A percentile compares a stretch with the other conserved stretches of the same genome.
Conservation (phyloP, 2,797 vertebrate genomes). For the Aeoliscus strigatus region DNA sequence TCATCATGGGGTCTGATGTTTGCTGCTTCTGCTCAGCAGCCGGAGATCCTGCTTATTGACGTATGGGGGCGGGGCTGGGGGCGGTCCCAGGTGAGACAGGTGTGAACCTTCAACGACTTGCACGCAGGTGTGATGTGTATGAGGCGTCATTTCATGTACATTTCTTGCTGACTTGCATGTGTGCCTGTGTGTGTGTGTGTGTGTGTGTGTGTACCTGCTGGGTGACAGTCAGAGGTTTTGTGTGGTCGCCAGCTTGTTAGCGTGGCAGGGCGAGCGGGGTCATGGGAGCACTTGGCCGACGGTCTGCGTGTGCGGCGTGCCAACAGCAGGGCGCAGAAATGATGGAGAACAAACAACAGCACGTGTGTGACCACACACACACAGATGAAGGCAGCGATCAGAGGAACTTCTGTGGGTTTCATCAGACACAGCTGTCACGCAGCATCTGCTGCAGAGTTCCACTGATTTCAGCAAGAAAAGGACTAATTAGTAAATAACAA, state of each 20-base stretch:
- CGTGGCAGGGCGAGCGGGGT: conserved; percentile 71
- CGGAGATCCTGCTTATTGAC: conserved; percentile 28
- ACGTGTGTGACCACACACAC: conserved; percentile 25
- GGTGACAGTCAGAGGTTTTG: conserved; percentile 59
- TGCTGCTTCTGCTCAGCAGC: conserved; percentile 34
- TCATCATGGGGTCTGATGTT: conserved; percentile 65
- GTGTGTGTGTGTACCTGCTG: conserved; percentile 15
- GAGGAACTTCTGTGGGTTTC: conserved; percentile 71
- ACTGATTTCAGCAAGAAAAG: conserved; percentile 51
- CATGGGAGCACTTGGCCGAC: conserved; percentile 75
- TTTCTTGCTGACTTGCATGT: conserved; percentile 28
- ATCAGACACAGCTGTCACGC: conserved; percentile 69
- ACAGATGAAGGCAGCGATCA: conserved; percentile 67
- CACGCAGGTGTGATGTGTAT: conserved; percentile 9
- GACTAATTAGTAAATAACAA: conserved; percentile 60
- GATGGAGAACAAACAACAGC: conserved; percentile 62
- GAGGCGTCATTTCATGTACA: conserved; percentile 6
- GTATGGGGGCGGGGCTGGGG: conserved; percentile 19
- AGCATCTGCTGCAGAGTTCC: conserved; percentile 53
- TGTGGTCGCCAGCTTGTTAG: conserved; percentile 76
- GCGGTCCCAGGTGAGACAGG: too few species aligned
- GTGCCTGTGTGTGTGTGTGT: conserved; percentile 8
- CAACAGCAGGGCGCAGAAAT: conserved; percentile 73
- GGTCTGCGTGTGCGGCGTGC: conserved; percentile 64
- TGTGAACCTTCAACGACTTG: too few species aligned